Evolutionary conservation across 2,113 vertebrate species (phyloP).

Genomic region (Lagopus muta): DNA sequence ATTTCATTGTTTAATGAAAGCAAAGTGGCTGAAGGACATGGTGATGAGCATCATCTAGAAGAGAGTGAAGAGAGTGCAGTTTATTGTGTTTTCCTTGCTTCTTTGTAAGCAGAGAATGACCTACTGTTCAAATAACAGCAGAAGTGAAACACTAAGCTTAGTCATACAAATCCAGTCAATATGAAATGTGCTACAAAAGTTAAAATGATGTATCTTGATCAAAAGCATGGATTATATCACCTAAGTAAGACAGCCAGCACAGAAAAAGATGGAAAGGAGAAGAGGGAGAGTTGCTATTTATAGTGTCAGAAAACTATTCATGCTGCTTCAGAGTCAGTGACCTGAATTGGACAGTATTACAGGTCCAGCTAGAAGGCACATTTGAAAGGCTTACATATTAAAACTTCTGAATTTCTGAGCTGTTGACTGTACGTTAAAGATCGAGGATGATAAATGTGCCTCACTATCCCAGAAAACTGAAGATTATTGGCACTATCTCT

Average conservation of each 20-base stretch:
- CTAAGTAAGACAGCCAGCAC: neutral
- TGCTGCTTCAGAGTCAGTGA: neutral
- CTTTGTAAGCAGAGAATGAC: neutral
- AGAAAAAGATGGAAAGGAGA: neutral
- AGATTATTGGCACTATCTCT: neutral
- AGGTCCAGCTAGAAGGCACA: neutral
- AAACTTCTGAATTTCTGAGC: slow-evolving; percentile 39
- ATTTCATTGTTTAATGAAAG: neutral
- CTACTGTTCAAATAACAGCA: neutral
- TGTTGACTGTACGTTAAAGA: neutral
- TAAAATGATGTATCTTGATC: neutral
- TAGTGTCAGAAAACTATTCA: neutral
- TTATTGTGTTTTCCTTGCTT: neutral
- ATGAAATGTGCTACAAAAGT: neutral
- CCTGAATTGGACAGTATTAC: neutral
- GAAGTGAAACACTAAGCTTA: neutral
- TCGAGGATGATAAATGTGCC: neutral
- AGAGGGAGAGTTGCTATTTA: too few relatives aligned
- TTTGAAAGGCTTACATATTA: neutral
- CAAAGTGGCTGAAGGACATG: neutral
- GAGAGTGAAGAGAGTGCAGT: neutral
- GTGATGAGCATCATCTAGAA: neutral
- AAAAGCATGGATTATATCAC: neutral
- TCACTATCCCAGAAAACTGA: neutral
- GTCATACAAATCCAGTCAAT: neutral